Percentiles rank a stretch among this genome's conserved stretches.
These are phyloP conservation scores for Lepidurus packardi DNA, from an alignment of 1,140 invertebrate species.

Conservation along the genomic window DNA sequence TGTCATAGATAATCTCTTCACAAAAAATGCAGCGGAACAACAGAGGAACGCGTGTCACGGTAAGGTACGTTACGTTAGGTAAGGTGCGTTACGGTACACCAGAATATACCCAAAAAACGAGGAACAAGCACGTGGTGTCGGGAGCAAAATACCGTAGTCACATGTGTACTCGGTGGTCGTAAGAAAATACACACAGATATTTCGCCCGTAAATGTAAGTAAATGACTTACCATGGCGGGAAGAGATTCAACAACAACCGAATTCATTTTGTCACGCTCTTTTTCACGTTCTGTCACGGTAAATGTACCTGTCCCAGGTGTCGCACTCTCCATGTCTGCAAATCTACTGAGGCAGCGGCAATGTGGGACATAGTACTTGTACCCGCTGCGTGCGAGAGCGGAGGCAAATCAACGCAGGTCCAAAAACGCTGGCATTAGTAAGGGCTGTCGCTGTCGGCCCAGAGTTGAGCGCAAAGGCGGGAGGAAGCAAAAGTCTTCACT, in stretches of 20 bases:
- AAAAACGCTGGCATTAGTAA: neutral
- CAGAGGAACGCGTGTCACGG: neutral
- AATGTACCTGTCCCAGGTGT: neutral
- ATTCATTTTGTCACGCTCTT: constrained; percentile 3
- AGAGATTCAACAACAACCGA: constrained; percentile 14
- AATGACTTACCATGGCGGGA: constrained; percentile 13
- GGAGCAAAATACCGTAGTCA: neutral
- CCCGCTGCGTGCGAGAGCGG: constrained; percentile 12
- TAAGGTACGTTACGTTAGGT: too few species aligned
- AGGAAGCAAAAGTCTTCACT: constrained; percentile 1
- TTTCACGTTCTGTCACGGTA: constrained; percentile 13
- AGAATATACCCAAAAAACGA: neutral
- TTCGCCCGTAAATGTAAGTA: neutral
- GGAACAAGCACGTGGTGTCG: neutral
- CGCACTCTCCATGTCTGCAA: constrained; percentile 14
- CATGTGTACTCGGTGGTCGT: neutral
- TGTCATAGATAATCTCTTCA: neutral
- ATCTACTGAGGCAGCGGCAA: constrained; percentile 5
- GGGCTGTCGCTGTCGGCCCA: constrained; percentile 4
- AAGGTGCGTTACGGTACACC: neutral
- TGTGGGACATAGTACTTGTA: constrained; percentile 19
- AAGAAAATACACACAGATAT: neutral
- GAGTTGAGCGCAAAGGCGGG: constrained; percentile 17
- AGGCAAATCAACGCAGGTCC: constrained; percentile 16
- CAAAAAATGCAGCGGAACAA: neutral